Evolutionary conservation across 2,113 vertebrate genomes (phyloP).

Genomic region (Sebastes schlegelii): DNA sequence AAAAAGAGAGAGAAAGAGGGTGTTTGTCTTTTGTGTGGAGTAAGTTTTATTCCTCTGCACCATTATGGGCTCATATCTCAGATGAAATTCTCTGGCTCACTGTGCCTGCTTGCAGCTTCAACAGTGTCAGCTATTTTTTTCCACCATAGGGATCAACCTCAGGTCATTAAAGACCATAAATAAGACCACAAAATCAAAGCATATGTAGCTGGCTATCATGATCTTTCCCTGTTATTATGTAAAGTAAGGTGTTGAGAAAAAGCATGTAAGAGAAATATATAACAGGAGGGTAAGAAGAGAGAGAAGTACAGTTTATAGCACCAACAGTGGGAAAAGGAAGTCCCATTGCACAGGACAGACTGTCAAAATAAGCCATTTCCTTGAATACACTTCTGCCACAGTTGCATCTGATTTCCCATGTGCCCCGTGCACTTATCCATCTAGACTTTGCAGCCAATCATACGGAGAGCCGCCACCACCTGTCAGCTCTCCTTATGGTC

Average conservation of each 20-base stretch:
- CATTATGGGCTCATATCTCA: not conserved
- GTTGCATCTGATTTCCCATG: conserved; percentile 57
- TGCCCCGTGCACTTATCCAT: conserved; percentile 18
- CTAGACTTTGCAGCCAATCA: conserved; percentile 27
- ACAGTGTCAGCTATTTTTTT: conserved; percentile 14
- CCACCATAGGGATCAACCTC: not conserved
- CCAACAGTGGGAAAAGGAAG: conserved; percentile 22
- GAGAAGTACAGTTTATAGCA: not conserved
- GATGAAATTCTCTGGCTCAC: conserved; percentile 3
- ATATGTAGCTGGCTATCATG: not conserved
- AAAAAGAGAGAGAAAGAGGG: not conserved
- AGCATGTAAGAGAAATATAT: not conserved
- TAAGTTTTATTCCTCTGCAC: not conserved
- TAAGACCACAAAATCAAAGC: conserved; percentile 8
- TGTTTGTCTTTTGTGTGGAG: too few relatives aligned
- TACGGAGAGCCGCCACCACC: conserved; percentile 17
- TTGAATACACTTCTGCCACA: conserved; percentile 26
- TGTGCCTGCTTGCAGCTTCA: not conserved
- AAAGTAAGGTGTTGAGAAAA: conserved; percentile 5
- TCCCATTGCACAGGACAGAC: conserved; percentile 36
- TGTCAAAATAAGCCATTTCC: conserved; percentile 53
- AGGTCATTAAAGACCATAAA: conserved; percentile 34
- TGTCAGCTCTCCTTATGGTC: conserved; percentile 40
- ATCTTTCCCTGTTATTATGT: not conserved
- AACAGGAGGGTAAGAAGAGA: not conserved